These are phyloP conservation scores for Selenia dentaria DNA, from an alignment of 2,888 invertebrate genomes.

Conservation along the genomic window DNA sequence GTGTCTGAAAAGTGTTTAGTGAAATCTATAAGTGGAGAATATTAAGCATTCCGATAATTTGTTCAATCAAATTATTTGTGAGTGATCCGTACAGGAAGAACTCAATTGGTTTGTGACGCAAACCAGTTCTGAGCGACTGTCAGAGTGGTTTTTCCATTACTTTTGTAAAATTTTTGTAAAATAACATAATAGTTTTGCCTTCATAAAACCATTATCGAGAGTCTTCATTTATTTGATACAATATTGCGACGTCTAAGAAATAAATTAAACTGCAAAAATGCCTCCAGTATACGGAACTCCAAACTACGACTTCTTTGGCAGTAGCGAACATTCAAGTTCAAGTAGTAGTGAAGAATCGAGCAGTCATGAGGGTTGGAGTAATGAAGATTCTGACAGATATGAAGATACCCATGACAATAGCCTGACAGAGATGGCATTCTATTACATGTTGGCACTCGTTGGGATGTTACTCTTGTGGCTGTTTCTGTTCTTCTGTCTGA, in stretches of 20 bases:
- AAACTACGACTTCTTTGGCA: constrained; percentile 45
- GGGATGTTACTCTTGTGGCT: constrained; percentile 66
- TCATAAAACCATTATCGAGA: too few relatives aligned
- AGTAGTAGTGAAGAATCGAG: constrained; percentile 10
- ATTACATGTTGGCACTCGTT: constrained; percentile 65
- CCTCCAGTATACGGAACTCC: constrained; percentile 60
- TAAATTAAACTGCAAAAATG: constrained; percentile 46
- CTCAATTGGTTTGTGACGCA: constrained; percentile 45
- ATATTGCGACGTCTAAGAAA: too few relatives aligned
- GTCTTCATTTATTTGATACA: too few relatives aligned
- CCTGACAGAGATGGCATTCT: constrained; percentile 61
- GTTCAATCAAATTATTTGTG: constrained; percentile 52
- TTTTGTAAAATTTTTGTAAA: too few relatives aligned
- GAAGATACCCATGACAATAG: constrained; percentile 36
- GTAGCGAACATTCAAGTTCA: too few relatives aligned
- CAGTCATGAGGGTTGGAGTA: constrained; percentile 27
- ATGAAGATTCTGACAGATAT: constrained; percentile 25
- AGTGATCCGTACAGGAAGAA: constrained; percentile 38
- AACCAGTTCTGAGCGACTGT: constrained; percentile 34
- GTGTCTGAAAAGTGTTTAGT: constrained; percentile 1
- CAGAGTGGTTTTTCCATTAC: too few relatives aligned
- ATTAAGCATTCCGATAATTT: constrained; percentile 56
- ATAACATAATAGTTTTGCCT: too few relatives aligned
- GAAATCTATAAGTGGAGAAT: background rate
- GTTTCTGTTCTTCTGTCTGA: constrained; percentile 62